Evolutionary conservation across 1,140 invertebrate genomes (phyloP), one percentile per base, ranked within the genome.

Genomic region (Capitella teleta): DNA sequence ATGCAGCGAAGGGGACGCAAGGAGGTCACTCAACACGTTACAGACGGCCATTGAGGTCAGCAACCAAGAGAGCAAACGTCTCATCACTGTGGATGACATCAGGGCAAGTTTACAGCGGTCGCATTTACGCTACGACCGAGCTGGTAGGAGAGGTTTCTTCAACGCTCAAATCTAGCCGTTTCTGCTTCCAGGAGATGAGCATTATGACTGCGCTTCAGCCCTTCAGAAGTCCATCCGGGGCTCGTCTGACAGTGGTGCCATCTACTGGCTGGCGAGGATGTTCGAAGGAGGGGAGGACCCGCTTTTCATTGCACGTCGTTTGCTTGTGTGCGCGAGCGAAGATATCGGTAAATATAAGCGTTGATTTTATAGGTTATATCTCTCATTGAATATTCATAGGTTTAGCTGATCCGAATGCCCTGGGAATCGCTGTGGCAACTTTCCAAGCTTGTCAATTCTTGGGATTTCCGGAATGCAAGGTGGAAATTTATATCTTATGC

Each of bases 251-350:
- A 85, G 85, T 72, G 87, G 85, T 14, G 78, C 86, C 1, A 64
- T 90, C 14, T 89, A 90, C 65, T 90, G 86, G 85, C 72, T 85
- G 3, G 80, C 83, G 5, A 74, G 86, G 51, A 88, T 88, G 78
- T 69, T 89, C 41, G 74, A 81, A 52, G 83, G 82, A 3, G 87
- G 86, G 14, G 86, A 89, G 71, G 83, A 87, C 68, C 86, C 86
- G 2, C 62, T 83, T n/a, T 89, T 81, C 61, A 80, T 90, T 49
- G 84, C 85, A 1, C 72, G 87, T 16, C 69, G 87, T 59, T 70
- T 90, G 25, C 78, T 89, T 1, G 72, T 83, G 51, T 78, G 80
- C 56, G 83, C 87, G 2, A 79, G 79, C 60, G 87, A 90, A 73
- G 86, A 89, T 70, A 72, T 82, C 51, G 76, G 76, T 74, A 56